Conservation (phyloP, 2,888 invertebrate genomes). For the Stenichneumon culpator region DNA sequence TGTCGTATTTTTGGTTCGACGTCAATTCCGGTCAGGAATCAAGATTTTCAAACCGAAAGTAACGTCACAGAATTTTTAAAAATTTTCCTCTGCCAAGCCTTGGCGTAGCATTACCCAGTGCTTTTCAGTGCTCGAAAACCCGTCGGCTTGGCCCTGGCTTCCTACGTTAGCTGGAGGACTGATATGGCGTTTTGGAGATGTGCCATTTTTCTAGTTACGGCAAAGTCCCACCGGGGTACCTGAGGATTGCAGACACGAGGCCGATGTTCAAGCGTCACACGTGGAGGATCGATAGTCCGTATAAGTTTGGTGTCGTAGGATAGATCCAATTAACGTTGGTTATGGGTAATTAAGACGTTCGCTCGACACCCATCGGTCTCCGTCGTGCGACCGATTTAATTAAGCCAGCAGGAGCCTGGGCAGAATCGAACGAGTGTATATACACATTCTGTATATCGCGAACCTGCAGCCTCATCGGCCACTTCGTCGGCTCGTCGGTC, state of each 20-base stretch:
- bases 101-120: too few species aligned
- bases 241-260: neutral
- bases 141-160: too few species aligned
- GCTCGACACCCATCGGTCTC: conserved; percentile 55
- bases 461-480: conserved; percentile 13
- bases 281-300: conserved; percentile 29
- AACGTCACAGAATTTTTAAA: too few species aligned
- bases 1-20: too few species aligned
- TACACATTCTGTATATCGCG: conserved; percentile 2
- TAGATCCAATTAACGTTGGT: conserved; percentile 52
- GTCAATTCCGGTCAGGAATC: too few species aligned
- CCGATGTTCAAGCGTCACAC: neutral
- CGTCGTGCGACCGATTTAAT: conserved; percentile 74
- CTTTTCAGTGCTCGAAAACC: too few species aligned
- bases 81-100: too few species aligned
- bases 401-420: conserved; percentile 63
- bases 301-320: conserved; percentile 42
- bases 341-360: conserved; percentile 76
- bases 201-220: too few species aligned
- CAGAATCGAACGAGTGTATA: neutral
- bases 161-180: too few species aligned
- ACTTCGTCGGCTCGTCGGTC: conserved; percentile 34
- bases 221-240: conserved; percentile 5
- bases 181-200: too few species aligned
- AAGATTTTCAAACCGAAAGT: too few species aligned